Evolutionary conservation across 2,888 invertebrate genomes (phyloP), one percentile per base, ranked within the genome.

Genomic region (Eupithecia vulgata): DNA sequence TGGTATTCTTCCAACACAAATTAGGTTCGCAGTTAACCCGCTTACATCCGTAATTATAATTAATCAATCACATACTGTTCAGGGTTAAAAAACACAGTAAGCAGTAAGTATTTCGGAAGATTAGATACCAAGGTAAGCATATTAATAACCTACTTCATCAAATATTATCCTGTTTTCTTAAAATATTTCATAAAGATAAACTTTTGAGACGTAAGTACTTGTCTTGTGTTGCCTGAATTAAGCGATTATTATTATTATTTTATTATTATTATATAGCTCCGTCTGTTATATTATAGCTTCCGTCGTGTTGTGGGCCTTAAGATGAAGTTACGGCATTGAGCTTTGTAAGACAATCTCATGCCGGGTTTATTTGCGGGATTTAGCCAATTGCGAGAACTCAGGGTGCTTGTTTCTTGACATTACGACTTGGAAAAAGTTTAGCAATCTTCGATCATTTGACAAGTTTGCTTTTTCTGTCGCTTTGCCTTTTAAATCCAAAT

Each of bases 281-380:
- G n/a, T n/a, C n/a, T n/a, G n/a, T n/a, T n/a, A n/a, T n/a, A n/a
- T n/a, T n/a, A n/a, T n/a, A n/a, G n/a, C n/a, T n/a, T n/a, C n/a
- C n/a, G n/a, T n/a, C n/a, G n/a, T n/a, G n/a, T n/a, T n/a, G n/a
- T n/a, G n/a, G n/a, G n/a, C n/a, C n/a, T n/a, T 61, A 69, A 45
- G 68, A 45, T 45, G 34, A 61, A 37, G 42, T 45, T 68, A 40
- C 68, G 42, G 21, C 25, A n/a, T 61, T 48, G 64, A 70, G 48
- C 37, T 69, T 45, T 25, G 59, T 61, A 42, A 21, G 61, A 48
- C n/a, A 64, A 34, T 40, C 10, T 42, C 17, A 52, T 64, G 21
- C 17, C 5, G 13, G 52, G 15, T 48, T 64, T 48, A 52, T 70
- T 15, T 48, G 30, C n/a, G 45, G 42, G 35, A 37, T 70, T 64